phyloP scores from a whole-genome alignment of 2,113 vertebrate species.

The Neofelis nebulosa region DNA sequence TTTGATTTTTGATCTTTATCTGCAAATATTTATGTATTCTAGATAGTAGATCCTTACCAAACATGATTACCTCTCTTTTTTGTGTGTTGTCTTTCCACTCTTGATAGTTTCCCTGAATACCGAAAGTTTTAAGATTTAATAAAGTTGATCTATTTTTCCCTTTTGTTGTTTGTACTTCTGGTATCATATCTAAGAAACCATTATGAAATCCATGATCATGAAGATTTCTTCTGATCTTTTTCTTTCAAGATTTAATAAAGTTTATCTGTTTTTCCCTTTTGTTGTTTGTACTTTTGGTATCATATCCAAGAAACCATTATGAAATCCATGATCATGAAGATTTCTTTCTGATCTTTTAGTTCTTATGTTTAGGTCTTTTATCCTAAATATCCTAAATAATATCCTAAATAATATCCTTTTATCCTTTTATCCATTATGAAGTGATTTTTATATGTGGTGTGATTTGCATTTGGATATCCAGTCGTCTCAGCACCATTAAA shows the following conservation, averaged over 20 bases:
- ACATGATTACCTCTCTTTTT: neutral
- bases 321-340: neutral
- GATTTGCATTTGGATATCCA: neutral
- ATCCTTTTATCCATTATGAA: neutral
- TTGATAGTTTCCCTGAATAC: neutral
- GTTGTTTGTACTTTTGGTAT: neutral
- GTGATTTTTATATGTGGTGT: neutral
- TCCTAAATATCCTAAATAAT: too few relatives aligned
- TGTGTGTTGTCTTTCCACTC: neutral
- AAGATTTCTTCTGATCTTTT: neutral
- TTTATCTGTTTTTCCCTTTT: neutral
- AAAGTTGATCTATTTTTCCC: neutral
- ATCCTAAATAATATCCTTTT: too few relatives aligned
- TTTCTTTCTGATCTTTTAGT: neutral
- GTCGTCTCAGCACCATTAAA: neutral
- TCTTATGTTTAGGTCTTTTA: neutral
- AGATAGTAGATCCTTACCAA: neutral
- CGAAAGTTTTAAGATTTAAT: neutral
- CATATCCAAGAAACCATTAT: neutral
- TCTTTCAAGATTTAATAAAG: neutral
- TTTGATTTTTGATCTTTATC: neutral
- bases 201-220: neutral
- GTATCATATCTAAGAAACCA: neutral
- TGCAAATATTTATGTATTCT: neutral
- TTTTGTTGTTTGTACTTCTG: neutral